Base-by-base conservation (phyloP, 2,797 vertebrate species). In the Notamacropus eugenii region DNA sequence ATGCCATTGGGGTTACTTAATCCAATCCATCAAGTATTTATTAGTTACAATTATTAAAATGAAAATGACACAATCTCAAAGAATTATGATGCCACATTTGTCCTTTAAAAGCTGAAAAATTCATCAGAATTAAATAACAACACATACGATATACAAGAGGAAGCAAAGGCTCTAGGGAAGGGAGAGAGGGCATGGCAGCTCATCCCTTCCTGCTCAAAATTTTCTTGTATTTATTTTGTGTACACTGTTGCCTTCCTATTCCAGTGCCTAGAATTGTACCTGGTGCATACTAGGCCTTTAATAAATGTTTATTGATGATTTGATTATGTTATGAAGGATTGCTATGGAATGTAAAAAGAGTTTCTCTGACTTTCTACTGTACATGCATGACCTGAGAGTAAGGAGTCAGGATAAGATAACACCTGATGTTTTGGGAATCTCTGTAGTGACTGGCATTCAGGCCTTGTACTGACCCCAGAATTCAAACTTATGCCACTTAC, bases 401-500 rank as follows among this genome's bases (percentile, higher is more conserved):
- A 34, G 62, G 34, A 34, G 12, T 59, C 58, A 59, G 29, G 58
- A 11, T 29, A 59, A 29, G 58, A 34, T 9, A 34, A 14, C 59
- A 13, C 13, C 4, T 14, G 31, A 34, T 74, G 34, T 74, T 19
- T 40, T 74, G 62, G 62, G 34, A 34, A 74, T 92, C 46, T 4
- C 5, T 74, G 5, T 74, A 28, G 50, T 40, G 82, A 46, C 28
- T 52, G 29, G 46, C 22, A 54, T 54, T 94, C 97, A 93, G 52
- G 1, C 5, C 58, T 95, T 87, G 2, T 46, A 82, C 8, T 55
- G 74, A 93, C 34, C 31, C 14, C 8, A 94, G 46, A 93, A 93
- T 62, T 95, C 92, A 29, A 94, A 54, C 93, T 59, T 46, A 93
- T 24, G n/a, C 1, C 90, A 40, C 57, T 62, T 67, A 11, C 91